Base-by-base conservation (phyloP, 2,113 vertebrate genomes). In the Tringa solitaria region DNA sequence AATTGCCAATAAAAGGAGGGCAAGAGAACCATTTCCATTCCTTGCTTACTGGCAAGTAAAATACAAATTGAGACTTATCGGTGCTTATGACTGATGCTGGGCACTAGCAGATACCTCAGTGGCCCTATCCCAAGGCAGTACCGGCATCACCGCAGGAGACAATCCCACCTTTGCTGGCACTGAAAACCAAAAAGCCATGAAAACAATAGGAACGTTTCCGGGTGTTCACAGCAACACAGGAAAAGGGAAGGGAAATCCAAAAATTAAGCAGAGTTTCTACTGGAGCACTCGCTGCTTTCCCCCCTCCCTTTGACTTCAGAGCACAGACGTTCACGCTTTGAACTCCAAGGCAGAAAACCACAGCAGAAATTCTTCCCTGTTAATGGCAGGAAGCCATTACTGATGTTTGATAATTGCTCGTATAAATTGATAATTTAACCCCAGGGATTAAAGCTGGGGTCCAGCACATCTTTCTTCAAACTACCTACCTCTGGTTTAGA, bases 241-340 rank as follows among this genome's bases (percentile, higher is more conserved):
- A 96, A 96, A 96, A 93, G 19, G 89, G 81, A 91, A 94, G 48
- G 24, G 13, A 91, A 89, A 91, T 35, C 5, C 27, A 54, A 56
- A 89, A 89, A 21, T 39, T 5, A 87, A 73, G 41, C 4, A 1
- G 50, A 65, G 51, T 46, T 89, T 63, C 68, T 74, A 12, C 26
- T 46, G 64, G 43, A 92, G 39, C 1, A 2, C 41, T 87, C 4
- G 1, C 60, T 2, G 4, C 64, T 28, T 41, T 30, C 60, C 65
- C 65, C 46, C 0, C 0, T 11, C 54, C 0, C 0, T 76, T 46
- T 26, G 30, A 46, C 28, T 81, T 35, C 45, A 73, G 57, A 90
- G 82, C 43, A 27, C 57, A 57, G 75, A 65, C 6, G 1, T 67
- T 51, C 56, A 63, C 0, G 0, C 79, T 87, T 74, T 89, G 60